A percentile compares a stretch with the other conserved stretches of the same genome.
Conservation (phyloP, 1,140 invertebrate genomes). For the Muscidifurax raptorellus region DNA sequence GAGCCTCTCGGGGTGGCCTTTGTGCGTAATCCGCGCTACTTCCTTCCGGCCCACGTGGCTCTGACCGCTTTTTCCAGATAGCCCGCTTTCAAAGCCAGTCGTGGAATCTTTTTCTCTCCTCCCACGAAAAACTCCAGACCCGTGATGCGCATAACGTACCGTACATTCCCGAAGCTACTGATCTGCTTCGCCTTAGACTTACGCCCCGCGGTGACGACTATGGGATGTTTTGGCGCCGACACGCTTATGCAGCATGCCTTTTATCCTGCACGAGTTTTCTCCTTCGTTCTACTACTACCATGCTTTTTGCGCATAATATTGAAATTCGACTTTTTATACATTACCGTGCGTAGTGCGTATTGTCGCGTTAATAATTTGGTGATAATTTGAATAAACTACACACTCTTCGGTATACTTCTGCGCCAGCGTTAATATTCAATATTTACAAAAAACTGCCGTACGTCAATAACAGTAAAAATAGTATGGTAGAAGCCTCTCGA, state of each 20-base stretch:
- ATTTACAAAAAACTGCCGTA: too few species aligned
- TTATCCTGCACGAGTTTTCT: background rate
- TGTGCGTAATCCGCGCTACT: slow-evolving; percentile 61
- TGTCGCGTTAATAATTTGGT: too few species aligned
- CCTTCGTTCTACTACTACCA: background rate
- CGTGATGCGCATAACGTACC: background rate
- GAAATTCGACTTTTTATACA: too few species aligned
- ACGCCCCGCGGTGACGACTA: background rate
- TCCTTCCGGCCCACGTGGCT: slow-evolving; percentile 62
- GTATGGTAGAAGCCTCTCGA: too few species aligned
- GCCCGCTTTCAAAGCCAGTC: background rate
- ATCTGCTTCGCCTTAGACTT: slow-evolving; percentile 11
- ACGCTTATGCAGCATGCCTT: background rate
- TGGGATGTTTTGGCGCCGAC: slow-evolving; percentile 33
- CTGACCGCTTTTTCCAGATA: background rate
- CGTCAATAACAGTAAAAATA: too few species aligned
- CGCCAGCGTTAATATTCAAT: too few species aligned
- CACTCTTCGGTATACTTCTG: too few species aligned
- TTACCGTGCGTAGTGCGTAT: too few species aligned
- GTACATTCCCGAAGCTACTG: background rate
- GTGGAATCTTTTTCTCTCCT: slow-evolving; percentile 23
- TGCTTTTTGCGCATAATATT: background rate
- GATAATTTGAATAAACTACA: too few species aligned
- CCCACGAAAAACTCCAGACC: background rate
- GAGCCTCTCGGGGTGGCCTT: slow-evolving; percentile 51